A percentile compares a stretch with the other conserved stretches of the same genome.
These are phyloP conservation scores for Notarius quadriscutis DNA, from an alignment of 2,113 vertebrate species.

Conservation along the genomic window DNA sequence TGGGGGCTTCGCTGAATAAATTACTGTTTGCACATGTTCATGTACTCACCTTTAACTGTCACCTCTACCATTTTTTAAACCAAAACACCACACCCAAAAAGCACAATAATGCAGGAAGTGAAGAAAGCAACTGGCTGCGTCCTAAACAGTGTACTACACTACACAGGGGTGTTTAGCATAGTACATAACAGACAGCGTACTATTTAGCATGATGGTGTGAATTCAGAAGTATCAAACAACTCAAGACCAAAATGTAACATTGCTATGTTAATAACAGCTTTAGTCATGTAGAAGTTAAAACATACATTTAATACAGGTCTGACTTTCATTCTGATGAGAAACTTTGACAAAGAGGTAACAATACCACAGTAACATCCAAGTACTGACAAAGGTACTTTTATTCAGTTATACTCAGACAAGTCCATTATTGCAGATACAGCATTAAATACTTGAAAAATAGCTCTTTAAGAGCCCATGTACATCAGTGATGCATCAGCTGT, in stretches of 20 bases:
- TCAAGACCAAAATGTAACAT: not conserved
- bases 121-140: too few species aligned
- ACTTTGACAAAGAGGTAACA: not conserved
- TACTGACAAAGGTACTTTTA: slow-evolving; percentile 39
- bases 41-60: too few species aligned
- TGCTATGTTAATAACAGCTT: too few species aligned
- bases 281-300: not conserved
- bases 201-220: not conserved
- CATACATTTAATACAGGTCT: not conserved
- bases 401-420: slow-evolving; percentile 55
- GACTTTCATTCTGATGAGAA: slow-evolving; percentile 40
- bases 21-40: too few species aligned
- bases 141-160: not conserved
- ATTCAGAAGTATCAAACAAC: not conserved
- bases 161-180: not conserved
- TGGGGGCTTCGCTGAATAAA: too few species aligned
- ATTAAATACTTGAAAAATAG: slow-evolving; percentile 59
- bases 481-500: slow-evolving; percentile 21
- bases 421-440: slow-evolving; percentile 58
- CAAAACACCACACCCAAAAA: too few species aligned
- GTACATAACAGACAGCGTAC: too few species aligned
- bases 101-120: too few species aligned
- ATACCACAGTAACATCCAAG: not conserved
- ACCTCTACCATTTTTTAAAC: too few species aligned
- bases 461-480: slow-evolving; percentile 46